Conservation (phyloP, 2,888 invertebrate genomes). For the Dascillus cervinus region DNA sequence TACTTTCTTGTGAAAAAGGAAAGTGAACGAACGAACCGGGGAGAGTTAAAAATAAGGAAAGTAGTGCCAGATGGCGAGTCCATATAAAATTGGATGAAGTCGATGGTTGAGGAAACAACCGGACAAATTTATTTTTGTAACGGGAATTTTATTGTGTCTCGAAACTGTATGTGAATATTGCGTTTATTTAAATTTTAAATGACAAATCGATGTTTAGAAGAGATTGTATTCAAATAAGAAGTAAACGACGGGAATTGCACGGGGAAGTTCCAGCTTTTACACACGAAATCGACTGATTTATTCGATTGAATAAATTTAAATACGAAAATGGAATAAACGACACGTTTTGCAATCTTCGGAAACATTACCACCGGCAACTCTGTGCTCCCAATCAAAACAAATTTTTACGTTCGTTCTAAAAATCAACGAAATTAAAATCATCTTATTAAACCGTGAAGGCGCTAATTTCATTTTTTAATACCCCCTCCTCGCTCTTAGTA, state of each 20-base stretch:
- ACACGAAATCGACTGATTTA: slow-evolving; percentile 26
- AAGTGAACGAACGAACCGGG: slow-evolving; percentile 10
- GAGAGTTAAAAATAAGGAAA: slow-evolving; percentile 8
- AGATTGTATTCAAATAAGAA: slow-evolving; percentile 32
- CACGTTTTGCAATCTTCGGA: slow-evolving; percentile 19
- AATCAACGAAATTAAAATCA: too few relatives aligned
- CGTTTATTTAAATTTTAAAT: slow-evolving; percentile 25
- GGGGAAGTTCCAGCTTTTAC: slow-evolving; percentile 29
- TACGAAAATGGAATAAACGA: slow-evolving; percentile 22
- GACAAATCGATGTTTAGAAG: slow-evolving; percentile 29
- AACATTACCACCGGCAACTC: slow-evolving; percentile 15
- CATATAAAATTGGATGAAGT: slow-evolving; percentile 18
- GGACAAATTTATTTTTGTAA: slow-evolving; percentile 18
- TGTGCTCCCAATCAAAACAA: slow-evolving; percentile 4
- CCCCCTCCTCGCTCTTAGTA: too few relatives aligned
- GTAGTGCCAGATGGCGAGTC: slow-evolving; percentile 18
- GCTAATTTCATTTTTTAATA: too few relatives aligned
- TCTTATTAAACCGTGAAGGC: background rate
- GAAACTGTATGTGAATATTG: slow-evolving; percentile 16
- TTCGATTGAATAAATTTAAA: slow-evolving; percentile 26
- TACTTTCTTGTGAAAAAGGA: too few relatives aligned
- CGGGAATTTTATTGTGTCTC: slow-evolving; percentile 16
- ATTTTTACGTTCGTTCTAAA: background rate
- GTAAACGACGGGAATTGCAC: slow-evolving; percentile 26
- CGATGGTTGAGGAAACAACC: slow-evolving; percentile 16